Evolutionary conservation across 2,888 invertebrate genomes (phyloP).

Genomic region (Terebella lapidaria): DNA sequence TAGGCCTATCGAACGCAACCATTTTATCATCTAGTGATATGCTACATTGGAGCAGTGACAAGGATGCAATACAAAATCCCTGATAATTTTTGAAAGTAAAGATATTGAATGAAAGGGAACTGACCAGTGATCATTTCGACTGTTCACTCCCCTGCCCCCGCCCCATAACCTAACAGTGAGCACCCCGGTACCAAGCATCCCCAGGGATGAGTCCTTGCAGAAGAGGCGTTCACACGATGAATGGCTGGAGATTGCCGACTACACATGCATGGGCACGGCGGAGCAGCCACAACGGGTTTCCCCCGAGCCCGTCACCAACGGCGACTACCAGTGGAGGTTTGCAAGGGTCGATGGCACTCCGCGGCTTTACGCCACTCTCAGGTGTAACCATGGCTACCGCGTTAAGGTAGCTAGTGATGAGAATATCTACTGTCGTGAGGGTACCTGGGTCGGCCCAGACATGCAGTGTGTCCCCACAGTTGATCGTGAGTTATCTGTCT

Average conservation of each 20-base stretch:
- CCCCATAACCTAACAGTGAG: too few relatives aligned
- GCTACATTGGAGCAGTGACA: too few relatives aligned
- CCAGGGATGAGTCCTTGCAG: too few relatives aligned
- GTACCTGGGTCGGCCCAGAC: background rate
- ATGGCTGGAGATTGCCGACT: background rate
- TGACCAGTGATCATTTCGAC: too few relatives aligned
- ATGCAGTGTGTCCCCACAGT: background rate
- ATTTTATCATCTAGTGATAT: too few relatives aligned
- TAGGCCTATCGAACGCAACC: too few relatives aligned
- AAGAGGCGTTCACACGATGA: background rate
- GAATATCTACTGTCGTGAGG: background rate
- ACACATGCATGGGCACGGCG: background rate
- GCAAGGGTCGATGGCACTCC: background rate
- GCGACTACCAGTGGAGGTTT: background rate
- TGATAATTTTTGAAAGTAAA: too few relatives aligned
- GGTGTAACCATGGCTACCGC: background rate
- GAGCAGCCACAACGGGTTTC: background rate
- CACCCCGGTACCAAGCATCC: too few relatives aligned
- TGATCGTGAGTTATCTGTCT: background rate
- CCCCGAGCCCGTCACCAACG: background rate
- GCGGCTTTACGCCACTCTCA: background rate
- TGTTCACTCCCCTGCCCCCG: too few relatives aligned
- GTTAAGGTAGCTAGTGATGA: background rate
- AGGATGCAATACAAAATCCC: too few relatives aligned
- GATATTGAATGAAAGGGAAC: too few relatives aligned